A percentile compares a stretch with the other conserved stretches of the same genome.
phyloP scores from a whole-genome alignment of 35 echinoderm and acorn worm genomes.

The Heliocidaris erythrogramma region DNA sequence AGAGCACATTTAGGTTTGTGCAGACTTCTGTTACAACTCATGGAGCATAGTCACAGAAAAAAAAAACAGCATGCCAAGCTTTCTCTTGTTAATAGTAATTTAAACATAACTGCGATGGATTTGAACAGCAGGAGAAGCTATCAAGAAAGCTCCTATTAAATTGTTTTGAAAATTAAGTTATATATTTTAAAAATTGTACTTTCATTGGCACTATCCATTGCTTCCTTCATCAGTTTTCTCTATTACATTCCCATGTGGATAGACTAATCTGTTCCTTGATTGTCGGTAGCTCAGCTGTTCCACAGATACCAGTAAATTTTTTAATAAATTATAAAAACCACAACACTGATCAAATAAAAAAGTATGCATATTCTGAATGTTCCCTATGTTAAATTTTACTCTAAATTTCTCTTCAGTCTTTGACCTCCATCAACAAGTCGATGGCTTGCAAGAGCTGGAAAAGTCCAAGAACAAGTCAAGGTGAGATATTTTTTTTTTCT shows the following conservation, averaged over 20 bases:
- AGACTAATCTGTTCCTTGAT: neutral
- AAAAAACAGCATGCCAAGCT: neutral
- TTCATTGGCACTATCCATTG: neutral
- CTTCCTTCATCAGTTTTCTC: neutral
- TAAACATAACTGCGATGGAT: no score
- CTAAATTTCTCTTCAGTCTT: constrained; percentile 74
- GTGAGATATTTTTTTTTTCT: neutral
- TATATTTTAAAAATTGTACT: neutral
- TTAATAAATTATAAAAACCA: neutral
- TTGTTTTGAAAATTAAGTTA: neutral
- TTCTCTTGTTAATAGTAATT: neutral
- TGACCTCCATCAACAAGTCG: constrained; percentile 92
- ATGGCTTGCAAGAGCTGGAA: constrained; percentile 91
- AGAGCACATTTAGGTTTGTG: constrained; percentile 91
- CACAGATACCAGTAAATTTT: neutral
- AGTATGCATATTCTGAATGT: neutral
- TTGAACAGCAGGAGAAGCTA: neutral
- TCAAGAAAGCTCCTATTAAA: neutral
- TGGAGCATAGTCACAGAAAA: neutral
- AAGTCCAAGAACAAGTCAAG: constrained; percentile 91
- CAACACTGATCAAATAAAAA: neutral
- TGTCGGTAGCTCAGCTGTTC: neutral
- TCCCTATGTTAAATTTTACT: neutral
- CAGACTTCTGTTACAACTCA: neutral
- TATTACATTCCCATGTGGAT: neutral